Conservation (phyloP, 2,888 invertebrate species). For the Odiellus spinosus region DNA sequence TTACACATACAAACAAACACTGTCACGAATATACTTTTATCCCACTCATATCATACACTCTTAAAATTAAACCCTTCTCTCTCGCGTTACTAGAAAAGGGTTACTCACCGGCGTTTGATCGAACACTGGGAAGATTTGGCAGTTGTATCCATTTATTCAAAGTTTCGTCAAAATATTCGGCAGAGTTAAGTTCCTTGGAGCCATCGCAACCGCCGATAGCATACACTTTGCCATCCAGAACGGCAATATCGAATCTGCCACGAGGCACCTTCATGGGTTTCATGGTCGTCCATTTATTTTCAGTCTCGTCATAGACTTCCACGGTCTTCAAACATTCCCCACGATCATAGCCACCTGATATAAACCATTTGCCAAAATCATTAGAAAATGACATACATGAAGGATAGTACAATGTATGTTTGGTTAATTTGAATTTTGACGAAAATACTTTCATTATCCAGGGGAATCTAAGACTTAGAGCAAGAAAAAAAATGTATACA, state of each 20-base stretch:
- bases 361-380: too few species aligned
- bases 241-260: conserved; percentile 61
- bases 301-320: conserved; percentile 53
- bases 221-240: conserved; percentile 49
- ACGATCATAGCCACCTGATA: conserved; percentile 58
- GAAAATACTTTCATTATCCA: too few species aligned
- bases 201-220: conserved; percentile 72
- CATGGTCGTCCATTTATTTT: conserved; percentile 50
- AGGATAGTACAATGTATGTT: too few species aligned
- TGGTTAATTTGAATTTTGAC: too few species aligned
- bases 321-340: conserved; percentile 60
- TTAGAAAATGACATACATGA: too few species aligned
- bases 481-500: too few species aligned
- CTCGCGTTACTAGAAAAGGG: too few species aligned
- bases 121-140: conserved; percentile 42
- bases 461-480: too few species aligned
- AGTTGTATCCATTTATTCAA: conserved; percentile 36
- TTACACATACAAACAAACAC: too few species aligned
- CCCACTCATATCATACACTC: too few species aligned
- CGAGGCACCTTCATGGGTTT: conserved; percentile 55
- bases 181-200: conserved; percentile 55
- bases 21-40: too few species aligned
- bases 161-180: conserved; percentile 44
- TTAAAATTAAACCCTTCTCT: too few species aligned
- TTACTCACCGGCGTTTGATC: conserved; percentile 48